Evolutionary conservation across 2,888 invertebrate genomes (phyloP), one percentile per base, ranked within the genome.

Genomic region (Hydrotaea diabolus): DNA sequence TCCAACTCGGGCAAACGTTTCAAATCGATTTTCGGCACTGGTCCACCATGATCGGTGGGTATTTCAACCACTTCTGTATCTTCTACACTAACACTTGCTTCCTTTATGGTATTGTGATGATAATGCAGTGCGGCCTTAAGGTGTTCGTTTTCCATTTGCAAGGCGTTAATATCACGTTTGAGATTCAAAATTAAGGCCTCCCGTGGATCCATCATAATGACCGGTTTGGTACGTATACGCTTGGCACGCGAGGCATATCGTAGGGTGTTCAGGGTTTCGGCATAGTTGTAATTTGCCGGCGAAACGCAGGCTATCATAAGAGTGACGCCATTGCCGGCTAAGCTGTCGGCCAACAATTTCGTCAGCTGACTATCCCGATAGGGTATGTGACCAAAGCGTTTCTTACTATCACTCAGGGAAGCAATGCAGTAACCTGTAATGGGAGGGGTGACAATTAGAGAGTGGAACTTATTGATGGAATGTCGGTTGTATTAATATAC

Each of bases 231-330:
- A 88, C 96, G 95, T 86, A 98, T 98, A 90, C 96, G 96, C 93
- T 98, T 98, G 0, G 98, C 98, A 87, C 98, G 93, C 0, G 97
- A 96, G 0, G 98, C 98, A 93, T 98, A 98, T 21, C 98, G 94
- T 19, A 98, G 93, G 0, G 98, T 98, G 92, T 98, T 98, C 82
- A 98, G 92, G 0, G 98, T 97, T 92, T 98, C 98, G 46, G 95
- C 95, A 71, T 96, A 93, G 91, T 98, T 98, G 0, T 96, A 96
- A 88, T 95, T 95, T 0, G 97, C 96, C 0, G 98, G 98, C 0
- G 98, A 98, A 86, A 98, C 96, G 90, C 98, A 98, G 0, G 98
- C 98, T 88, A 98, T 97, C 98, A 98, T 98, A 13, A 98, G 93
- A 0, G 98, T 98, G 7, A 98, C 97, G 5, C 98, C 98, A 90